phyloP scores from a whole-genome alignment of 2,797 vertebrate species.

The Dallia pectoralis region DNA sequence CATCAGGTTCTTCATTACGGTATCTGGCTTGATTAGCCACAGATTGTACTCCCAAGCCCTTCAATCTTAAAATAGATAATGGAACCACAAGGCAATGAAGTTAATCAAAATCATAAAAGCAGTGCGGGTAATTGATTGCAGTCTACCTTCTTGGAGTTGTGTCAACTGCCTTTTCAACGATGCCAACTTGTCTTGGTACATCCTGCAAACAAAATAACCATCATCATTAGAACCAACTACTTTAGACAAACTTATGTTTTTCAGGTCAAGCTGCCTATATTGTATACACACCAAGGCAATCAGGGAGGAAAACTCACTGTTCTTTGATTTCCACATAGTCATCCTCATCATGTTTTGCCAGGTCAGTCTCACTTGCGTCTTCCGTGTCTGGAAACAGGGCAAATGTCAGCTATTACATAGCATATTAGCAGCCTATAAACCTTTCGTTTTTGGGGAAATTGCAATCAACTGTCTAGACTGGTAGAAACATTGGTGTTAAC shows the following conservation, averaged over 20 bases:
- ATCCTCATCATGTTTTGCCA: conserved; percentile 95
- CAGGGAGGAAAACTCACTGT: conserved; percentile 81
- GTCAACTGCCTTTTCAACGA: conserved; percentile 95
- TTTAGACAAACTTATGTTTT: neutral
- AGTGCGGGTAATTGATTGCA: neutral
- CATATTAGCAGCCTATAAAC: neutral
- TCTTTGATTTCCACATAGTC: conserved; percentile 99
- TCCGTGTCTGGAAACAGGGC: conserved; percentile 85
- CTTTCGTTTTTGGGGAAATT: neutral
- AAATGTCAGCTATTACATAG: neutral
- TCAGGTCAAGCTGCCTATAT: neutral
- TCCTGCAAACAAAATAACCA: conserved; percentile 70
- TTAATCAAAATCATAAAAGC: neutral
- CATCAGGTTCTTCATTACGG: no score
- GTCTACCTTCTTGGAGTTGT: conserved; percentile 93
- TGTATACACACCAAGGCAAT: neutral
- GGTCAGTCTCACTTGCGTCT: conserved; percentile 97
- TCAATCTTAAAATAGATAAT: no score
- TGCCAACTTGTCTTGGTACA: conserved; percentile 98
- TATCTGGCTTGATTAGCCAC: no score
- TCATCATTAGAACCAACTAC: neutral
- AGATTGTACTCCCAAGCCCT: no score
- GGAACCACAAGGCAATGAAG: no score
- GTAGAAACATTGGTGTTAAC: neutral
- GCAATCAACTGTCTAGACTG: neutral